phyloP scores from a whole-genome alignment of 2,113 vertebrate genomes.

The Cyanistes caeruleus region DNA sequence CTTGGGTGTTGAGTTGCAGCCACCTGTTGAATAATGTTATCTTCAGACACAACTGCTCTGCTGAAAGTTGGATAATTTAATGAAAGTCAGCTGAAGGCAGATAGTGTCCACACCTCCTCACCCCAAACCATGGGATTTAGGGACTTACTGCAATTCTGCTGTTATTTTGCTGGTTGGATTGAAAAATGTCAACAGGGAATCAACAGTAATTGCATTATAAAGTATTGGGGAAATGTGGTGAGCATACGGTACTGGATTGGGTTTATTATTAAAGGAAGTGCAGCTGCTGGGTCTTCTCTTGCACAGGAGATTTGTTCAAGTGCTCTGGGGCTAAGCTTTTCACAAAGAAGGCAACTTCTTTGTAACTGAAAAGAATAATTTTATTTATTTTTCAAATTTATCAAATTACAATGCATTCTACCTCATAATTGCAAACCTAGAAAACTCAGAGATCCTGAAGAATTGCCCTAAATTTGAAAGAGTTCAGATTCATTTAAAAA shows the following conservation, averaged over 20 bases:
- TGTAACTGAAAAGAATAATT: neutral
- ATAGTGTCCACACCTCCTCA: neutral
- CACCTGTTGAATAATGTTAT: neutral
- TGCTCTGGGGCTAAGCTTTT: neutral
- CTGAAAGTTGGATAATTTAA: slow-evolving; percentile 23
- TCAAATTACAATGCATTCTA: neutral
- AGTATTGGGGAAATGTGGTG: neutral
- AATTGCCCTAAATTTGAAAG: neutral
- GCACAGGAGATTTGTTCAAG: neutral
- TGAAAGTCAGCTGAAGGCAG: slow-evolving; percentile 38
- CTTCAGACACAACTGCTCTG: neutral
- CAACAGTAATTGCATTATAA: neutral
- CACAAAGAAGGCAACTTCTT: neutral
- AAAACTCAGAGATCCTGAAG: neutral
- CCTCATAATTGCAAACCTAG: neutral
- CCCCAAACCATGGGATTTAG: neutral
- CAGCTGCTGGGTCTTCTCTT: neutral
- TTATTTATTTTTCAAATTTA: neutral
- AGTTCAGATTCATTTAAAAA: neutral
- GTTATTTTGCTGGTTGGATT: neutral
- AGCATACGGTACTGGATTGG: neutral
- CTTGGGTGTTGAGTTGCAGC: neutral
- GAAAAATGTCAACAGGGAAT: neutral
- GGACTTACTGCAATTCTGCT: neutral
- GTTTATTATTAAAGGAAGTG: neutral